Evolutionary conservation across 2,113 vertebrate species (phyloP).

Genomic region (Tachysurus vachellii): DNA sequence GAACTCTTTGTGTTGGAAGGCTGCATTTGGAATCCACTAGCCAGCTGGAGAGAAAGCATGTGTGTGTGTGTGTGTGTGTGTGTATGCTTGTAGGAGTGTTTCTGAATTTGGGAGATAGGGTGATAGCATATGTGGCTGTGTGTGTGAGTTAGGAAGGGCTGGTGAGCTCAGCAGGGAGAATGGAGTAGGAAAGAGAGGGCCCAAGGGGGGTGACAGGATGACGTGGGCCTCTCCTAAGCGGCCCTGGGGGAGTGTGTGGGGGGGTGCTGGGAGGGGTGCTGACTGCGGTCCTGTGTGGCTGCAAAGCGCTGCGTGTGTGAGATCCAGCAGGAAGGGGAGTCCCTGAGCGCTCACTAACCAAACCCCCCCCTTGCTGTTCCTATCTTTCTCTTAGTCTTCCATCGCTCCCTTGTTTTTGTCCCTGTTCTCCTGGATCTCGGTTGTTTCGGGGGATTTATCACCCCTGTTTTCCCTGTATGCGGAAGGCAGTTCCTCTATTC

Average conservation of each 20-base stretch:
- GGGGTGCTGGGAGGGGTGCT: conserved; percentile 63
- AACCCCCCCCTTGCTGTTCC: conserved; percentile 26
- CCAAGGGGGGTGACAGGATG: conserved; percentile 49
- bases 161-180: conserved; percentile 54
- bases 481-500: conserved; percentile 30
- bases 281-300: conserved; percentile 77
- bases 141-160: conserved; percentile 52
- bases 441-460: conserved; percentile 27
- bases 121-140: conserved; percentile 38
- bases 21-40: conserved; percentile 28
- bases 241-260: conserved; percentile 49
- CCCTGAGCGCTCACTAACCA: conserved; percentile 61
- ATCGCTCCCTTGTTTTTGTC: conserved; percentile 38
- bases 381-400: conserved; percentile 39
- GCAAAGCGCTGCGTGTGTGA: conserved; percentile 75
- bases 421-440: conserved; percentile 11
- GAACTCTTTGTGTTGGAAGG: conserved; percentile 20
- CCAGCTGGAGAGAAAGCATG: conserved; percentile 45
- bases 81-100: conserved; percentile 30
- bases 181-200: conserved; percentile 45
- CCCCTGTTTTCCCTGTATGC: neutral
- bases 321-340: conserved; percentile 75
- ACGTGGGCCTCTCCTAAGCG: conserved; percentile 55
- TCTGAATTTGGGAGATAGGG: conserved; percentile 11
- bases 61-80: conserved; percentile 29